Conservation (phyloP, 2,888 invertebrate genomes). For the Caprella mutica region DNA sequence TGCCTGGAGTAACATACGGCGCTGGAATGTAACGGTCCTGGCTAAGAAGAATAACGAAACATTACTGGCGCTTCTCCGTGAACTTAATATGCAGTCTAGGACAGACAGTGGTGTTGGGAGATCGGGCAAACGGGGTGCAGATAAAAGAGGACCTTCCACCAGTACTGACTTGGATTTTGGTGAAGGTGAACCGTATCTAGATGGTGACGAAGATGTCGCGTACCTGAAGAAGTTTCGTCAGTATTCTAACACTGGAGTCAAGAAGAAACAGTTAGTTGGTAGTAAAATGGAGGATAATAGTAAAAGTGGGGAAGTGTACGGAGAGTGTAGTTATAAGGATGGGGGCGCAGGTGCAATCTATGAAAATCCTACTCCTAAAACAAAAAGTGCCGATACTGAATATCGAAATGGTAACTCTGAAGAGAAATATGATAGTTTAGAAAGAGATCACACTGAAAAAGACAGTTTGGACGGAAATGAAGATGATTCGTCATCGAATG, state of each 20-base stretch:
- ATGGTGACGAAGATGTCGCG: neutral
- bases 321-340: no score
- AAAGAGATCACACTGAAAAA: no score
- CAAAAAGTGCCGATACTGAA: no score
- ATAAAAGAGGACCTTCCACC: neutral
- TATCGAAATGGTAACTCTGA: no score
- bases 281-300: slow-evolving; percentile 7
- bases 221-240: neutral
- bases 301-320: no score
- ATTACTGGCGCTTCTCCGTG: slow-evolving; percentile 15
- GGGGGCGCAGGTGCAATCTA: no score
- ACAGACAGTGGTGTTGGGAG: slow-evolving; percentile 1
- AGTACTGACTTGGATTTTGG: slow-evolving; percentile 1
- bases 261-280: neutral
- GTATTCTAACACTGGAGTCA: neutral
- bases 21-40: slow-evolving; percentile 9
- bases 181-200: slow-evolving; percentile 4
- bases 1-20: no score
- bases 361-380: no score
- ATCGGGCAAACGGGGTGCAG: slow-evolving; percentile 14
- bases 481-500: no score
- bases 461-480: no score
- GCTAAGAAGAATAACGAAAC: slow-evolving; percentile 15
- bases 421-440: no score
- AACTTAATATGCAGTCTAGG: slow-evolving; percentile 22